Evolutionary conservation across 2,113 vertebrate genomes (phyloP), one percentile per base, ranked within the genome.

Genomic region (Alectura lathami): DNA sequence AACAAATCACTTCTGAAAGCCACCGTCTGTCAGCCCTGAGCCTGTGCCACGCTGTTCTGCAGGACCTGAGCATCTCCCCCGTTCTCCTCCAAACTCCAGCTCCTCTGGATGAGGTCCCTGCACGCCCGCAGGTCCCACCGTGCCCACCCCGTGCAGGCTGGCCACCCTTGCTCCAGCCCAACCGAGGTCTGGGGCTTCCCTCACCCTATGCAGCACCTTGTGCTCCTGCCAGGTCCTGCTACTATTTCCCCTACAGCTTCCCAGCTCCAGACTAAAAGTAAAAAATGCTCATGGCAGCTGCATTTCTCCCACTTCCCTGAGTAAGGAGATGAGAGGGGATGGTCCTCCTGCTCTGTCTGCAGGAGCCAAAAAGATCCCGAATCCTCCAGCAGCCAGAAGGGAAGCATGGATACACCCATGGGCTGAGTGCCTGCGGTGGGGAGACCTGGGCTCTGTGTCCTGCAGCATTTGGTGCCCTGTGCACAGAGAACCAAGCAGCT

Each of bases 221-320:
- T 30, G 51, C 45, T 88, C 59, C 73, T 38, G 3, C 29, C 24
- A 47, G 54, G 27, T 77, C 56, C 47, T 74, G 81, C 62, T 84
- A 83, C 86, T 81, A 7, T 75, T 36, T 38, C 54, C 36, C 9
- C 11, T 1, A 50, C 66, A 91, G 75, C 81, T 62, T 78, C 82
- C 56, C 8, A 16, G 56, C 38, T 94, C 85, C 89, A 91, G 29
- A 85, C 82, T 96, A 93, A 91, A 96, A 96, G 94, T 91, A 94
- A 76, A 82, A 82, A 84, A 40, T 32, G 59, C 50, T 8, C 43
- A 47, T 3, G 23, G 87, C 91, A 95, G 91, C 93, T 72, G 66
- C 13, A 2, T 47, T 2, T 1, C 77, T 91, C 63, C 68, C 64
- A 23, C 45, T 16, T 72, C 66, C n/a, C 84, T 51, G 23, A 3